Evolutionary conservation across 53 echinoderm and acorn worm species (phyloP), one percentile per base, ranked within the genome.

Genomic region (Luidia sarsii): DNA sequence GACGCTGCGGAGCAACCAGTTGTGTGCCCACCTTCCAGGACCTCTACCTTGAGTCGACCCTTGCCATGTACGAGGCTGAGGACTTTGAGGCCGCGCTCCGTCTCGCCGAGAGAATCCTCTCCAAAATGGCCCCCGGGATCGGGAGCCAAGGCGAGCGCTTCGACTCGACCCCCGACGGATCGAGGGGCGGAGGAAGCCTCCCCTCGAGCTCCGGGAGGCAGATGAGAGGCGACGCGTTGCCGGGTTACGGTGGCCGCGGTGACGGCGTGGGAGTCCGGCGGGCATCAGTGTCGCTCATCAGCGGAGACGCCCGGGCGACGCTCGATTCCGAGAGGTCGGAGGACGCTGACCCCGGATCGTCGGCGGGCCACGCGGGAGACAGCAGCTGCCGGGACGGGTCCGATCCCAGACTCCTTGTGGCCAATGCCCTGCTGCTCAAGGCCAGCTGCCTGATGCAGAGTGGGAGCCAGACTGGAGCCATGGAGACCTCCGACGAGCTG

Each of bases 401-500:
- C 1, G 30, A n/a, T 9, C 22, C 3, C 1, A 75, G 43, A 45
- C 31, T 60, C 28, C 27, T 59, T 31, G 10, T 75, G 11, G 75
- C 46, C 3, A 60, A 18, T n/a, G 14, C 75, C 2, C 75, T 57
- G 23, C 45, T 75, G 16, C 43, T 75, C 4, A 75, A 75, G 60
- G 39, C 75, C 39, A 75, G 43, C 75, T 75, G 75, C 45, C 31
- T 75, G 21, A 57, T 75, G 30, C 38, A 59, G 60, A 59, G 4
- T 18, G 34, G 39, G 7, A 18, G 60, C 18, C 31, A 33, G 6
- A 2, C 46, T 7, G 10, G 45, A 4, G 75, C 75, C 28, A 28
- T 59, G 25, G 2, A 38, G 25, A 18, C 46, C n/a, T 59, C 30
- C 59, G 19, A 75, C 8, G 48, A 60, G 16, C 24, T 75, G 21